Evolutionary conservation across 2,888 invertebrate species (phyloP).

Genomic region (Plutella xylostella): DNA sequence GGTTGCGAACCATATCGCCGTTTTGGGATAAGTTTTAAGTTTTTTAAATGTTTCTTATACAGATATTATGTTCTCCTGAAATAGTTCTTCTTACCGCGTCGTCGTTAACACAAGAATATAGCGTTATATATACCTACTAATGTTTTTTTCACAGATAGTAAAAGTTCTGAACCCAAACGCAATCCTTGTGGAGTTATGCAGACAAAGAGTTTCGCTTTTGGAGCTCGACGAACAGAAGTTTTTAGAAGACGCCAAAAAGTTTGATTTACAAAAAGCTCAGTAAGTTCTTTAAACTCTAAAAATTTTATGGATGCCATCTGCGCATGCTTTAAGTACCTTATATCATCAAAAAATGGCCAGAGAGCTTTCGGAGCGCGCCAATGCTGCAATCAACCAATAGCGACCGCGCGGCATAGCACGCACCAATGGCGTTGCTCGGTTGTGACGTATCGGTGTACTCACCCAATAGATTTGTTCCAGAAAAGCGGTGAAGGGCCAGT

Average conservation of each 20-base stretch:
- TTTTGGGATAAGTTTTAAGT: too few relatives aligned
- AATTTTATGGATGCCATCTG: background rate
- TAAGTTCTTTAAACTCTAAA: slow-evolving; percentile 24
- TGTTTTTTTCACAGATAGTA: slow-evolving; percentile 37
- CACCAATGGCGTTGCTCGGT: too few relatives aligned
- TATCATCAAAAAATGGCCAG: too few relatives aligned
- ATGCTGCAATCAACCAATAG: too few relatives aligned
- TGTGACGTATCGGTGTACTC: too few relatives aligned
- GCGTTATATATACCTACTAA: background rate
- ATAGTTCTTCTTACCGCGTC: too few relatives aligned
- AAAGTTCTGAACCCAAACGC: slow-evolving; percentile 47
- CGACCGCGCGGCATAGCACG: too few relatives aligned
- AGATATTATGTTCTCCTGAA: too few relatives aligned
- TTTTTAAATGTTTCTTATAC: too few relatives aligned
- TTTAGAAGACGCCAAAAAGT: slow-evolving; percentile 57
- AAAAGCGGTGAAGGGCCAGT: slow-evolving; percentile 54
- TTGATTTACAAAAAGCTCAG: slow-evolving; percentile 50
- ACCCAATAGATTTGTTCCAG: slow-evolving; percentile 23
- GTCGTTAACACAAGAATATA: background rate
- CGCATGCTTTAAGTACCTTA: too few relatives aligned
- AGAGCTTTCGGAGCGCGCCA: too few relatives aligned
- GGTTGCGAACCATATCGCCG: too few relatives aligned
- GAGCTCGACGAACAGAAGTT: slow-evolving; percentile 60
- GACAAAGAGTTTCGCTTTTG: slow-evolving; percentile 53
- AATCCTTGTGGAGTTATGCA: slow-evolving; percentile 55